Evolutionary conservation across 2,113 vertebrate species (phyloP).

Genomic region (Pitta sordida): DNA sequence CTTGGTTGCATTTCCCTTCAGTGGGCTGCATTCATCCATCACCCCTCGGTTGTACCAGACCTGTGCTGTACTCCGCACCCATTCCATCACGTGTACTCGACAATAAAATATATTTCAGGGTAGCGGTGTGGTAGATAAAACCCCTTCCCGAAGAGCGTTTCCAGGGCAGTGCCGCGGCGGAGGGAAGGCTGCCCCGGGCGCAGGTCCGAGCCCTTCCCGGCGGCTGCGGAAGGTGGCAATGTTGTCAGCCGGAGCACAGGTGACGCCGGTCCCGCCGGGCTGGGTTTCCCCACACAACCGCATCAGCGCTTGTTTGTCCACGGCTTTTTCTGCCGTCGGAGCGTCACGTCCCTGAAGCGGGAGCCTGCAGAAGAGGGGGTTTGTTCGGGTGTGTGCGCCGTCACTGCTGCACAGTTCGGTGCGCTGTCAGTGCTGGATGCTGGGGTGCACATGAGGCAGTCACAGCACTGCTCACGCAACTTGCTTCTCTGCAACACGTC

Average conservation of each 20-base stretch:
- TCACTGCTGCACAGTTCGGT: rapidly evolving
- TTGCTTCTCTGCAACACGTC: neutral
- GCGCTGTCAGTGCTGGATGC: rapidly evolving
- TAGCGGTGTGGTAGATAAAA: too few species aligned
- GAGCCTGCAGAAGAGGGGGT: neutral
- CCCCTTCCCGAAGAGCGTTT: rapidly evolving
- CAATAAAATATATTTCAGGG: too few species aligned
- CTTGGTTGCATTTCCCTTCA: neutral
- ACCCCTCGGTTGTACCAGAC: neutral
- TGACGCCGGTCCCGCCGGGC: neutral
- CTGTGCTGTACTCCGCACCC: neutral
- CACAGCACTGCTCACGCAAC: neutral
- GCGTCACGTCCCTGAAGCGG: neutral
- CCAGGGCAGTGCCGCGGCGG: rapidly evolving
- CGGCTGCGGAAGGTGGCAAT: constrained; percentile 23
- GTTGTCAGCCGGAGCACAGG: constrained; percentile 17
- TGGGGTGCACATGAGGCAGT: neutral
- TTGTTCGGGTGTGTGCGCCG: too few species aligned
- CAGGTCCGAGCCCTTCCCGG: neutral
- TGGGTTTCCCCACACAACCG: neutral
- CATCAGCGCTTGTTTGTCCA: neutral
- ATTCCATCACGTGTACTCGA: neutral
- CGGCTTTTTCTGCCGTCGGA: neutral
- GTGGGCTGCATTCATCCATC: rapidly evolving
- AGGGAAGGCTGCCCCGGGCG: neutral